phyloP scores from a whole-genome alignment of 2,113 vertebrate species.

The Bambusicola thoracicus region DNA sequence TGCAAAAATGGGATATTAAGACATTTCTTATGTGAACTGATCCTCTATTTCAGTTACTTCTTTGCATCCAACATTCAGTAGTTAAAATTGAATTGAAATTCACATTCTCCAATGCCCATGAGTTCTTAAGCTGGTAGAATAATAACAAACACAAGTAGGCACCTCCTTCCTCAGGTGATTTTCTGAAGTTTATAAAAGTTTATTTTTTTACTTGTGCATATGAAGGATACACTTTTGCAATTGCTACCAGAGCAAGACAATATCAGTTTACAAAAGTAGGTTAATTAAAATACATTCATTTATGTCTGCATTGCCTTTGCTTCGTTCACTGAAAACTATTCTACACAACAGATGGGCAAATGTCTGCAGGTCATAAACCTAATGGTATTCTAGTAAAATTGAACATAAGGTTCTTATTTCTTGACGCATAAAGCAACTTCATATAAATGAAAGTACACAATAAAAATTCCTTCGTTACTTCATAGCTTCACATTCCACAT shows the following conservation, averaged over 20 bases:
- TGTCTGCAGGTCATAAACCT: slow-evolving; percentile 75
- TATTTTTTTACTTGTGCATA: background rate
- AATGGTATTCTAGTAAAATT: slow-evolving; percentile 67
- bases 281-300: slow-evolving; percentile 73
- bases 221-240: background rate
- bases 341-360: slow-evolving; percentile 69
- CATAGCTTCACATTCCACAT: slow-evolving; percentile 38
- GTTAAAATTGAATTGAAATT: background rate
- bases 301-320: slow-evolving; percentile 20
- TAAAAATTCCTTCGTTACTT: slow-evolving; percentile 67
- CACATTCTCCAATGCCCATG: background rate
- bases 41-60: background rate
- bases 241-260: background rate
- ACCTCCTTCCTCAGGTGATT: background rate
- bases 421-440: slow-evolving; percentile 63
- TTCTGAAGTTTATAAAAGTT: background rate
- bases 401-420: slow-evolving; percentile 69
- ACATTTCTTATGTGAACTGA: background rate
- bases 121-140: background rate
- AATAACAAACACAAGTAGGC: background rate
- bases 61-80: background rate
- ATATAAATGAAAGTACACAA: slow-evolving; percentile 40
- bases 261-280: slow-evolving; percentile 42
- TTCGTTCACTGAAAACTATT: slow-evolving; percentile 63
- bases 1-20: background rate